A percentile compares a stretch with the other conserved stretches of the same genome.
phyloP scores from a whole-genome alignment of 2,113 vertebrate species.

The Chauna torquata region DNA sequence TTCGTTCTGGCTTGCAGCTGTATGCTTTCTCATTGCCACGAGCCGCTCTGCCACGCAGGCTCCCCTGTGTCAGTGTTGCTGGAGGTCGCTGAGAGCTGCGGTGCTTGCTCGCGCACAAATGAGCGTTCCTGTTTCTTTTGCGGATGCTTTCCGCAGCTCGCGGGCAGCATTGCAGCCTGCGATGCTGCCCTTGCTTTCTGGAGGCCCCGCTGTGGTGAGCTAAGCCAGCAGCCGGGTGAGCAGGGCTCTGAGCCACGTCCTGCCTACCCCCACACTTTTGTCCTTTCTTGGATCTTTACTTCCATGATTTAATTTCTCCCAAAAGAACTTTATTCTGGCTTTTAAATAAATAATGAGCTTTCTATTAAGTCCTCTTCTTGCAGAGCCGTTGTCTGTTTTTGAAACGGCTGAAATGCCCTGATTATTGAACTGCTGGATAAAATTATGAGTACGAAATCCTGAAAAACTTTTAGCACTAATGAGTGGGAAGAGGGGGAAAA shows the following conservation, averaged over 20 bases:
- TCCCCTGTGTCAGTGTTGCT: not conserved
- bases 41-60: not conserved
- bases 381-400: not conserved
- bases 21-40: rapidly evolving
- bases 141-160: rapidly evolving
- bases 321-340: not conserved
- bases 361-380: not conserved
- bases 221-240: not conserved
- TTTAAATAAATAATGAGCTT: slow-evolving; percentile 3
- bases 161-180: rapidly evolving
- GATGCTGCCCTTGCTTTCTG: rapidly evolving
- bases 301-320: not conserved
- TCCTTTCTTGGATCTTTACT: not conserved
- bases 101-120: rapidly evolving
- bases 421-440: not conserved
- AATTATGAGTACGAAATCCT: not conserved
- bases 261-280: not conserved
- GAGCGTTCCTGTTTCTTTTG: not conserved
- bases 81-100: not conserved
- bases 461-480: not conserved
- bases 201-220: not conserved
- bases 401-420: not conserved
- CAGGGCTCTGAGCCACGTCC: not conserved
- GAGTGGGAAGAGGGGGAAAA: not conserved
- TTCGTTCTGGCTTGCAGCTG: not conserved